These are phyloP conservation scores for Gracilinanus agilis DNA, from an alignment of 2,113 vertebrate species.

Conservation along the genomic window DNA sequence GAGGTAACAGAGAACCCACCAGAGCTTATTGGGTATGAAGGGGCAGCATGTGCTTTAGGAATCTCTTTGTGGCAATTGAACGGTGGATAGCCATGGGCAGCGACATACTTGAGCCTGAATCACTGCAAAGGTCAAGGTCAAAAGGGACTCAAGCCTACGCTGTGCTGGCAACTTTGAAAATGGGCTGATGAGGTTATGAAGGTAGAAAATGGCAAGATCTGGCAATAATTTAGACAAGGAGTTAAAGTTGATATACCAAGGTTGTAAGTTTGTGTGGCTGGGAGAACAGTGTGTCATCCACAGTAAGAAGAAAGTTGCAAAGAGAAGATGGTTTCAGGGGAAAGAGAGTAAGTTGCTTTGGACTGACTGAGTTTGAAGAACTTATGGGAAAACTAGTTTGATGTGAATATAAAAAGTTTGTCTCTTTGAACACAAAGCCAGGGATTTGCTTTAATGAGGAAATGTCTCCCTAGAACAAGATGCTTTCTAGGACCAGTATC, in stretches of 20 bases:
- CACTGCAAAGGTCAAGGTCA: background rate
- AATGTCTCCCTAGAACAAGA: background rate
- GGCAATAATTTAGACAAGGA: background rate
- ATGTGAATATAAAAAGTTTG: background rate
- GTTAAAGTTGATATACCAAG: background rate
- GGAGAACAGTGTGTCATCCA: background rate
- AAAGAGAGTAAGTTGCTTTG: background rate
- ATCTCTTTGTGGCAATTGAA: background rate
- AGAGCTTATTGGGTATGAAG: background rate
- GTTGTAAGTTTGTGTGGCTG: background rate
- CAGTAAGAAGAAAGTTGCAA: background rate
- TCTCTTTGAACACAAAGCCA: background rate
- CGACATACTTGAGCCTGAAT: background rate
- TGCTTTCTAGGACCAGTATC: background rate
- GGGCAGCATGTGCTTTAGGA: background rate
- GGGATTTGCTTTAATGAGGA: background rate
- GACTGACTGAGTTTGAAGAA: background rate
- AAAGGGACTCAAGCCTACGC: background rate
- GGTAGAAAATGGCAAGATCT: background rate
- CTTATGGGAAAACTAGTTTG: background rate
- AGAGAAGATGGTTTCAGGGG: background rate
- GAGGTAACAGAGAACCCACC: background rate
- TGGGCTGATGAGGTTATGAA: background rate
- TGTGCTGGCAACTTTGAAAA: background rate
- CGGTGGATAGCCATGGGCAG: background rate